phyloP scores from a whole-genome alignment of 2,113 vertebrate species.

The Nothoprocta perdicaria region DNA sequence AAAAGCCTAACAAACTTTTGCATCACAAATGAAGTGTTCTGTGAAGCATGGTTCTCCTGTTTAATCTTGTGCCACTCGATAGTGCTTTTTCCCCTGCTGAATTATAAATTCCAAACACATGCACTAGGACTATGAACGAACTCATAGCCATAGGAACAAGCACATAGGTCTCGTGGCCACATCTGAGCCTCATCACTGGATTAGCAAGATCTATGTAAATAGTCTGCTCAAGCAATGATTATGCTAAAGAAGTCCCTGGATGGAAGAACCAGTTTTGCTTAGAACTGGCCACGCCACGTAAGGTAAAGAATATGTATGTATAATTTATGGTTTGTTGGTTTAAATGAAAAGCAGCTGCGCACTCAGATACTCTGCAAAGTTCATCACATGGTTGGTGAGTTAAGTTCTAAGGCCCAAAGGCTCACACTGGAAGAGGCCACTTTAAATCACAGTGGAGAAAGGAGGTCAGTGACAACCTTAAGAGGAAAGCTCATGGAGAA shows the following conservation, averaged over 20 bases:
- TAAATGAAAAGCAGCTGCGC: conserved; percentile 13
- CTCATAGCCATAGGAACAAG: neutral
- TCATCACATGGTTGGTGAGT: neutral
- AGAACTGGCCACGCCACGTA: conserved; percentile 18
- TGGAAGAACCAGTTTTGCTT: conserved; percentile 71
- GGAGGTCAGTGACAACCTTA: neutral
- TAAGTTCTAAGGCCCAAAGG: neutral
- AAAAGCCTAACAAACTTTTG: neutral
- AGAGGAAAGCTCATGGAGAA: neutral
- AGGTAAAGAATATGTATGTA: conserved; percentile 40
- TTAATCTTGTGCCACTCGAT: neutral
- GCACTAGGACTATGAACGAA: neutral
- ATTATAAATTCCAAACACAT: neutral
- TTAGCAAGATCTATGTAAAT: conserved; percentile 36
- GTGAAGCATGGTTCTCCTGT: neutral
- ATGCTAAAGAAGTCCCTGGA: conserved; percentile 40
- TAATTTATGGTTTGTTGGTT: conserved; percentile 21
- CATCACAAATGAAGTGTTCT: neutral
- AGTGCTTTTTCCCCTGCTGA: neutral
- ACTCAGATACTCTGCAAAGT: neutral
- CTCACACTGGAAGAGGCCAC: neutral
- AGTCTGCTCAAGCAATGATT: conserved; percentile 53
- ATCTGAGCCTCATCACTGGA: conserved; percentile 49
- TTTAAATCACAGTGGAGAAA: neutral
- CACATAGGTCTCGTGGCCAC: fast-evolving